phyloP scores from a whole-genome alignment of 2,888 invertebrate genomes.

The Trachelus troglodyta region DNA sequence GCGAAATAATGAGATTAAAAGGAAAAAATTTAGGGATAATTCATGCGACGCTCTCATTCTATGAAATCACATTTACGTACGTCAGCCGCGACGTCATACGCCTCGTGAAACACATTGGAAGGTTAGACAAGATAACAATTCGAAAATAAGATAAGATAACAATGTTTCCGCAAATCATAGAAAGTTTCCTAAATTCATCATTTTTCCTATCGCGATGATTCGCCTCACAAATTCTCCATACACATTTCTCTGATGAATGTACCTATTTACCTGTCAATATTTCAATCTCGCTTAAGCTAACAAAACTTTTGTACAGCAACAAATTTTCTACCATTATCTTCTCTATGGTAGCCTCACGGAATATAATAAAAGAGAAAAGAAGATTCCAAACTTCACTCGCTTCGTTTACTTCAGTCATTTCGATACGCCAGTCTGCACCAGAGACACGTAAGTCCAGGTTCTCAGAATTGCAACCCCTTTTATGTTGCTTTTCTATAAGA shows the following conservation, averaged over 20 bases:
- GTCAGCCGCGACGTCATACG: neutral
- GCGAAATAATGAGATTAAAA: neutral
- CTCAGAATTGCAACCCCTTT: neutral
- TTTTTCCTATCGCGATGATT: neutral
- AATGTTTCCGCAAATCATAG: neutral
- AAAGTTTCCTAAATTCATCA: neutral
- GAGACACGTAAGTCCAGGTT: neutral
- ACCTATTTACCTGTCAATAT: neutral
- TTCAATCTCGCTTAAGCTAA: neutral
- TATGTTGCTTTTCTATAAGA: neutral
- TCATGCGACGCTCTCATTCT: neutral
- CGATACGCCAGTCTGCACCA: neutral
- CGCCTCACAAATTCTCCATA: neutral
- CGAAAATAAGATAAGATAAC: neutral
- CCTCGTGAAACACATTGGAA: neutral
- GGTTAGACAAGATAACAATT: neutral
- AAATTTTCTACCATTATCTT: neutral
- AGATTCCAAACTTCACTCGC: neutral
- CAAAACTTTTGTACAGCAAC: neutral
- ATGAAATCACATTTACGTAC: neutral
- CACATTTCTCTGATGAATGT: neutral
- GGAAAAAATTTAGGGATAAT: neutral
- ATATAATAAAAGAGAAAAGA: neutral
- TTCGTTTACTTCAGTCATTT: neutral
- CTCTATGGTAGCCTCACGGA: neutral